Percentiles rank a stretch among this genome's conserved stretches.
Evolutionary conservation across 2,113 vertebrate species (phyloP).

Genomic region (Myotis yumanensis): DNA sequence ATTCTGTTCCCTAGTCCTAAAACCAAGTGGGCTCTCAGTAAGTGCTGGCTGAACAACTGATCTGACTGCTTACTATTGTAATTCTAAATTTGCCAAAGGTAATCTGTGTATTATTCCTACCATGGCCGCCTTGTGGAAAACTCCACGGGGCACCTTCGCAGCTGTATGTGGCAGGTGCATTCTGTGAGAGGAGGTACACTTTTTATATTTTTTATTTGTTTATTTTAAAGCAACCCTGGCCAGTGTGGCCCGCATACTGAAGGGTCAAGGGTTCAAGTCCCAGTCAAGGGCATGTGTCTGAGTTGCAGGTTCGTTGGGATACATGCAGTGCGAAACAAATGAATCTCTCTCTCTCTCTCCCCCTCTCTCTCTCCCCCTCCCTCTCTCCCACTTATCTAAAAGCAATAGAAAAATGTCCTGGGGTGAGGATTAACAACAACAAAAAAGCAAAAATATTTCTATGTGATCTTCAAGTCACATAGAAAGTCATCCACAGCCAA

Average conservation of each 20-base stretch:
- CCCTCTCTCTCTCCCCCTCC: too few relatives aligned
- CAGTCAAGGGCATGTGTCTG: too few relatives aligned
- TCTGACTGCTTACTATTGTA: not conserved
- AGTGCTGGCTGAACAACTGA: not conserved
- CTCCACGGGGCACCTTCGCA: not conserved
- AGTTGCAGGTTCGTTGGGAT: too few relatives aligned
- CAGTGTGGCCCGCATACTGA: too few relatives aligned
- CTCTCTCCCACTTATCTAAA: too few relatives aligned
- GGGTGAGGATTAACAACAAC: too few relatives aligned
- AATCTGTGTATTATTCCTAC: not conserved
- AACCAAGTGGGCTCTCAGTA: not conserved
- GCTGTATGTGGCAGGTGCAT: accelerated
- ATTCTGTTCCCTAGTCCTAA: not conserved
- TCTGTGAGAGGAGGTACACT: not conserved
- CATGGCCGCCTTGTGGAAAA: not conserved
- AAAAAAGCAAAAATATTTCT: not conserved
- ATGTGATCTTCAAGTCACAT: not conserved
- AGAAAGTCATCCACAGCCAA: not conserved
- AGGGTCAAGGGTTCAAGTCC: too few relatives aligned
- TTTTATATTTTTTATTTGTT: not conserved
- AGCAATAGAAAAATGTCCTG: too few relatives aligned
- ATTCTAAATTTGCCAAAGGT: not conserved
- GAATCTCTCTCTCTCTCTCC: too few relatives aligned
- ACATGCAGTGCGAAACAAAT: too few relatives aligned
- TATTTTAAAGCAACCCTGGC: too few relatives aligned